Evolutionary conservation across 2,797 vertebrate species (phyloP), one percentile per base, ranked within the genome.

Genomic region (Sebastes matsubarae): DNA sequence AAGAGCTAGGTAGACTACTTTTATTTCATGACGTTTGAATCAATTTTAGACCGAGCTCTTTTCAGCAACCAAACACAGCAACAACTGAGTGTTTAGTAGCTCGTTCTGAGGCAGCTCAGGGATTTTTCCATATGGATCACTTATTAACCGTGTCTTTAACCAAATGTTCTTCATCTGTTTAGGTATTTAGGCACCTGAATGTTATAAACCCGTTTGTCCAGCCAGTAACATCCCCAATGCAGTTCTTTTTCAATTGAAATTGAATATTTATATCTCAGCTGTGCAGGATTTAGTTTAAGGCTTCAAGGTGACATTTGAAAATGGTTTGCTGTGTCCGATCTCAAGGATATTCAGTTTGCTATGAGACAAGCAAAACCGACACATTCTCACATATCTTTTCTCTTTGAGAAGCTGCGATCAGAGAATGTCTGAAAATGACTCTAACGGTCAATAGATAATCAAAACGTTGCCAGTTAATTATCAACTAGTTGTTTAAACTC

Each of bases 1-100:
- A 90, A 85, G 83, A 65, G 79, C 77, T 46, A 70, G 83, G 68
- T 79, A 42, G 82, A 88, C 79, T 27, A 24, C 77, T 89, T 91
- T 88, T 67, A 73, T 81, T 78, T 68, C 83, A 2, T 76, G 80
- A 88, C 27, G 11, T 85, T 79, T 75, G 67, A 84, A 85, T 92
- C 75, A 34, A 72, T 91, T 79, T 81, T 14, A 71, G 65, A 70
- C 75, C 20, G 75, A 66, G 77, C 61, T 70, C 42, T 36, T 61
- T 72, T 76, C 68, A 66, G 63, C 58, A 24, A 24, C 29, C 32
- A 55, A 72, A 82, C 66, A 22, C 72, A 34, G 67, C 50, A 81
- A 79, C 68, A 64, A 57, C 59, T 42, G 42, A 68, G 60, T 22
- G 75, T 86, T 85, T 52, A 63, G 70, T 58, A 36, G 16, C 10